Base-by-base conservation (phyloP, 1,140 invertebrate genomes). In the Leptinotarsa texana region DNA sequence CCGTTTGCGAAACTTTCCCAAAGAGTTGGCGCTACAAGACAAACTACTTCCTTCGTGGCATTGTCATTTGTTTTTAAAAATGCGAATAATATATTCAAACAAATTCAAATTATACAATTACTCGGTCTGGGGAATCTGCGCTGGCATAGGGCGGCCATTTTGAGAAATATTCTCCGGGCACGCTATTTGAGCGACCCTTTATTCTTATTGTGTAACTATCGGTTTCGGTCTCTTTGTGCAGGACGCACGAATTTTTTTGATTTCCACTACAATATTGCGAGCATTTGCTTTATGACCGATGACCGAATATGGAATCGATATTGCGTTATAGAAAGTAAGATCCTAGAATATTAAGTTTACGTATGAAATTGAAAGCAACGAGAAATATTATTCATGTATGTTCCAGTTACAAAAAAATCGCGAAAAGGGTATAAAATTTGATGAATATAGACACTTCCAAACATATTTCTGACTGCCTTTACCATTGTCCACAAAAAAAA, bases 41-140 rank as follows among this genome's bases (percentile, higher is more conserved):
- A 57, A 57, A 57, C 51, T 57, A 57, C 51, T 57, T 57, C 51
- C 51, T 57, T 57, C 51, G 51, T 15, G 4, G 51, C 51, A 57
- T 57, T 57, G 51, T 57, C 51, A 57, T 57, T 57, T 57, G 51
- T 57, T 57, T 57, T 57, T 15, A 57, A 57, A 57, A 57, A 57
- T 57, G 51, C 51, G 51, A n/a, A 57, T 57, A 57, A 57, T 57
- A 57, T 57, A 57, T 57, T 57, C 51, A 57, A 57, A 57, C 51
- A 57, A 57, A 57, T 57, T 57, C 51, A 57, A 57, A 57, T 57
- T 57, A 57, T 57, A 57, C 51, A 57, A n/a, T 57, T 57, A 57
- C 51, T 57, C 51, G 51, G 51, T 57, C 51, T 57, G 13, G 51
- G n/a, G 51, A 57, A 18, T 57, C 15, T 18, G 51, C 17, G 51